Conservation (phyloP, 2,113 vertebrate species). For the Stigmatopora argus region DNA sequence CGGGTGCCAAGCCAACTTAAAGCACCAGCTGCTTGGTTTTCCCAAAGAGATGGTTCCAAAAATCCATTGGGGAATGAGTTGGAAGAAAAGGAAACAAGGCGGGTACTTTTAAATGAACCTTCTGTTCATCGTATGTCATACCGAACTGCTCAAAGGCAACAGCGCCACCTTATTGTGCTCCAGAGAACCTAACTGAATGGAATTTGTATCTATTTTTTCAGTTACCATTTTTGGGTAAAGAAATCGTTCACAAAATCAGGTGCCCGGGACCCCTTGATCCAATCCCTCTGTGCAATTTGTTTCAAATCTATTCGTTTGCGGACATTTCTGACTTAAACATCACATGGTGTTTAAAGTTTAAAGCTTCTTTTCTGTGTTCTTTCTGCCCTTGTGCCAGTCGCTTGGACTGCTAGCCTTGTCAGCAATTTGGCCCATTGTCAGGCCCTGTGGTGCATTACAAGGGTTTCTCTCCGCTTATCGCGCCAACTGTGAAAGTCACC, state of each 20-base stretch:
- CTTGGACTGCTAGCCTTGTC: conserved; percentile 21
- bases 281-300: background rate
- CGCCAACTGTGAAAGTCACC: conserved; percentile 71
- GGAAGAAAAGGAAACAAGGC: background rate
- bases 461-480: conserved; percentile 63
- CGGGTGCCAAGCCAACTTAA: conserved; percentile 36
- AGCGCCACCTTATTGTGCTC: no score
- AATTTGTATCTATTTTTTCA: no score
- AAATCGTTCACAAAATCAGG: no score
- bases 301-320: background rate
- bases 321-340: background rate
- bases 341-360: background rate
- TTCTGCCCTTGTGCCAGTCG: conserved; percentile 21
- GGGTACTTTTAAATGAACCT: background rate
- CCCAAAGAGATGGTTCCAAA: background rate
- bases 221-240: no score
- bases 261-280: no score
- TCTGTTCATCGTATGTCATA: background rate
- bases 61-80: background rate
- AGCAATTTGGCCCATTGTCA: conserved; percentile 54
- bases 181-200: no score
- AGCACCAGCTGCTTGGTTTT: background rate
- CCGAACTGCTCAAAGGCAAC: no score
- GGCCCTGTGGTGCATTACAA: conserved; percentile 55
- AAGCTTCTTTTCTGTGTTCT: background rate